phyloP scores from a whole-genome alignment of 2,888 invertebrate species.

The Seladonia tumulorum region DNA sequence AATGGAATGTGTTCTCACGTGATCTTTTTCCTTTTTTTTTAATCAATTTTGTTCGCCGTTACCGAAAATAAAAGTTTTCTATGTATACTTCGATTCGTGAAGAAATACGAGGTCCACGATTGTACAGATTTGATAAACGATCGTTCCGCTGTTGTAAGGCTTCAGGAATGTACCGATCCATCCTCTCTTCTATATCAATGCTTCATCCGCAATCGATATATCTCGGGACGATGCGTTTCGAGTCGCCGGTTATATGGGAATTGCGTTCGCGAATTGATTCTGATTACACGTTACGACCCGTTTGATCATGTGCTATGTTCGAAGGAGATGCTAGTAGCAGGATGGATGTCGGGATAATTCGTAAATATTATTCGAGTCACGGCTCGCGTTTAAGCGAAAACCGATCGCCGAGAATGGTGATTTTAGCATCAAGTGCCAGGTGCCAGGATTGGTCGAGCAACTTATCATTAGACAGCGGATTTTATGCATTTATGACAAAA shows the following conservation, averaged over 20 bases:
- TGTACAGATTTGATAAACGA: neutral
- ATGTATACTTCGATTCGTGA: neutral
- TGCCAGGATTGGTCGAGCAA: neutral
- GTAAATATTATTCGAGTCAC: slow-evolving; percentile 24
- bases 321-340: slow-evolving; percentile 1
- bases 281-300: slow-evolving; percentile 25
- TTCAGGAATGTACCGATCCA: neutral
- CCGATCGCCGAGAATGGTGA: neutral
- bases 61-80: neutral
- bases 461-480: too few relatives aligned
- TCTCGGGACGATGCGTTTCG: neutral
- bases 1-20: too few relatives aligned
- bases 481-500: too few relatives aligned
- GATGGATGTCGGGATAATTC: slow-evolving; percentile 12
- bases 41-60: neutral
- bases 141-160: neutral
- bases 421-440: neutral
- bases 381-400: neutral
- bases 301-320: slow-evolving; percentile 4
- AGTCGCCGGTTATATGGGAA: slow-evolving; percentile 19
- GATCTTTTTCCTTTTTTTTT: neutral
- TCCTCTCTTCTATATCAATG: neutral
- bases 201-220: neutral
- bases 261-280: slow-evolving; percentile 17
- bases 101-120: neutral